phyloP scores from a whole-genome alignment of 2,888 invertebrate genomes.

The Digitonthophagus gazella region DNA sequence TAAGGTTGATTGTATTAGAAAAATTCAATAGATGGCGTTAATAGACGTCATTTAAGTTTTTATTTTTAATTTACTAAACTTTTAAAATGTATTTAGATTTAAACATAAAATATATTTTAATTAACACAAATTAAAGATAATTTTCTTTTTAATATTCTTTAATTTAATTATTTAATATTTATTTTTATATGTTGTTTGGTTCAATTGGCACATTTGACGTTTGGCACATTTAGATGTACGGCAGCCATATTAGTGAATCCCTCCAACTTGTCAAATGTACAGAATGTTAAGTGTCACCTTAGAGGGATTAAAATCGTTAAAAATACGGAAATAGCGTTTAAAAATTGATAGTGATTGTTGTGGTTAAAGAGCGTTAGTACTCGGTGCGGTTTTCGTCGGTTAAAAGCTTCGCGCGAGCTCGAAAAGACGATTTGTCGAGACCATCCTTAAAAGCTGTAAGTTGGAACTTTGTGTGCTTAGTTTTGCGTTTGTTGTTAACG shows the following conservation, averaged over 20 bases:
- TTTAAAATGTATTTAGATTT: too few relatives aligned
- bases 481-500: too few relatives aligned
- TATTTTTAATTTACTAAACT: not conserved
- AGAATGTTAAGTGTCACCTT: not conserved
- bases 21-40: too few relatives aligned
- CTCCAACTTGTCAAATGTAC: not conserved
- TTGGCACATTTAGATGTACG: not conserved
- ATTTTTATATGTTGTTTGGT: not conserved
- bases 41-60: not conserved
- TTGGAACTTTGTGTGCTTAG: too few relatives aligned
- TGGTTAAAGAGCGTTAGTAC: not conserved
- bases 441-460: not conserved
- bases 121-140: too few relatives aligned
- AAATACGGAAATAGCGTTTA: not conserved
- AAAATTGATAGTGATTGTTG: not conserved
- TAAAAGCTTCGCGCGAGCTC: not conserved
- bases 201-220: not conserved
- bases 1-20: too few relatives aligned
- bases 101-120: too few relatives aligned
- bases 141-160: too few relatives aligned
- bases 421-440: not conserved
- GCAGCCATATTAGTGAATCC: not conserved
- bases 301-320: not conserved
- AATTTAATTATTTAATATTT: not conserved
- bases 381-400: not conserved